Percentiles rank a stretch among this genome's conserved stretches.
Evolutionary conservation across 92 coral and sea anemone species (phyloP).

Genomic region (Phenganax subtilis): DNA sequence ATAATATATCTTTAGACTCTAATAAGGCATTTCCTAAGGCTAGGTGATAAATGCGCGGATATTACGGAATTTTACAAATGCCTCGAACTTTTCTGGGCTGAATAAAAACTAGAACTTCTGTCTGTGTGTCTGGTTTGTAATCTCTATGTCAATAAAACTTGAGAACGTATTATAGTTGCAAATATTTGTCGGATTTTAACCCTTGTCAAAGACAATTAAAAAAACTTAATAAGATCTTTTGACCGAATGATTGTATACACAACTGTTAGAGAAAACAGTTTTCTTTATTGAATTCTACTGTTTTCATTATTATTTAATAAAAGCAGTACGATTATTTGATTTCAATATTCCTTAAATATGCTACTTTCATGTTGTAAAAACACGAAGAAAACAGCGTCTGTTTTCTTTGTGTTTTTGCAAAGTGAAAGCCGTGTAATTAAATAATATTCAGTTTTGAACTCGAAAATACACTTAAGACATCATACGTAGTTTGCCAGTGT

Average conservation of each 20-base stretch:
- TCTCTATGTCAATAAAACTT: conserved; percentile 10
- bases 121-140: background rate
- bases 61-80: conserved; percentile 30
- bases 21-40: background rate
- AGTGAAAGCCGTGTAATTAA: background rate
- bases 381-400: background rate
- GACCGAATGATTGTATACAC: background rate
- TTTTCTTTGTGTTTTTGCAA: background rate
- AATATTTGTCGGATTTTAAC: background rate
- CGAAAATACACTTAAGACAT: too few relatives aligned
- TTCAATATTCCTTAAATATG: background rate
- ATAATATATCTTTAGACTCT: background rate
- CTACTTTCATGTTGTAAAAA: background rate
- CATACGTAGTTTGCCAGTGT: background rate
- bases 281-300: too few relatives aligned
- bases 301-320: too few relatives aligned
- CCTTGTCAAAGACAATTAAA: background rate
- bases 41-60: conserved; percentile 16
- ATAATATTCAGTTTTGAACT: background rate
- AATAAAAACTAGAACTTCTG: conserved; percentile 2
- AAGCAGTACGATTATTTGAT: too few relatives aligned
- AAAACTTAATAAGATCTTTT: conserved; percentile 3
- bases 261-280: background rate
- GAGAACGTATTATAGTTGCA: background rate
- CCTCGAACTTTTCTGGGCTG: conserved; percentile 1